These are phyloP conservation scores for Ophion ventricosus DNA, from an alignment of 2,888 invertebrate species.

Conservation along the genomic window DNA sequence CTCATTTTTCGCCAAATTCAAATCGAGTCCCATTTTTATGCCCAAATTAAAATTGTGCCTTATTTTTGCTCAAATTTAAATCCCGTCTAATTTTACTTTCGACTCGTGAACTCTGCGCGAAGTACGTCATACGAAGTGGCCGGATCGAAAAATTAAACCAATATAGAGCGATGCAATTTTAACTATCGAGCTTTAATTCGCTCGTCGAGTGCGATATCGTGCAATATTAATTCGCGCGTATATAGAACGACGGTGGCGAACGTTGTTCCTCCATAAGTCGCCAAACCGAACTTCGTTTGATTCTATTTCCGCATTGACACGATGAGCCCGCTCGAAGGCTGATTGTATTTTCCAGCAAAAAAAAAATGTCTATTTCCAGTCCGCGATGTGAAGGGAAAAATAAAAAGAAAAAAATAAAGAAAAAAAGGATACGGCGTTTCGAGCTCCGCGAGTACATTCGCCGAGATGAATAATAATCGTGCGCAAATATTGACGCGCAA, in stretches of 20 bases:
- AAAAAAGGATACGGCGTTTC: neutral
- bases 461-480: slow-evolving; percentile 33
- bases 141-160: too few relatives aligned
- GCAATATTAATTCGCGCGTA: too few relatives aligned
- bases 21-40: too few relatives aligned
- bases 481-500: slow-evolving; percentile 12
- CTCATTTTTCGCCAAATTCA: too few relatives aligned
- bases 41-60: too few relatives aligned
- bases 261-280: neutral
- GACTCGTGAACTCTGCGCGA: too few relatives aligned
- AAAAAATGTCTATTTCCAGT: neutral
- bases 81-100: too few relatives aligned
- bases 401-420: neutral
- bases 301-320: slow-evolving; percentile 46
- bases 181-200: too few relatives aligned
- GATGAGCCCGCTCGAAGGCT: neutral
- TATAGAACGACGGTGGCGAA: neutral
- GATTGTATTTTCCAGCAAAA: neutral
- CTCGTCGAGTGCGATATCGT: too few relatives aligned
- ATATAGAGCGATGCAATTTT: too few relatives aligned
- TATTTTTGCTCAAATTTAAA: too few relatives aligned
- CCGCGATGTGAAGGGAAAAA: neutral
- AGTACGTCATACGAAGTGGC: too few relatives aligned
- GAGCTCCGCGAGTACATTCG: neutral
- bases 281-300: neutral